A percentile compares a stretch with the other conserved stretches of the same genome.
phyloP scores from a whole-genome alignment of 2,888 invertebrate genomes.

The Gnatocerus cornutus region DNA sequence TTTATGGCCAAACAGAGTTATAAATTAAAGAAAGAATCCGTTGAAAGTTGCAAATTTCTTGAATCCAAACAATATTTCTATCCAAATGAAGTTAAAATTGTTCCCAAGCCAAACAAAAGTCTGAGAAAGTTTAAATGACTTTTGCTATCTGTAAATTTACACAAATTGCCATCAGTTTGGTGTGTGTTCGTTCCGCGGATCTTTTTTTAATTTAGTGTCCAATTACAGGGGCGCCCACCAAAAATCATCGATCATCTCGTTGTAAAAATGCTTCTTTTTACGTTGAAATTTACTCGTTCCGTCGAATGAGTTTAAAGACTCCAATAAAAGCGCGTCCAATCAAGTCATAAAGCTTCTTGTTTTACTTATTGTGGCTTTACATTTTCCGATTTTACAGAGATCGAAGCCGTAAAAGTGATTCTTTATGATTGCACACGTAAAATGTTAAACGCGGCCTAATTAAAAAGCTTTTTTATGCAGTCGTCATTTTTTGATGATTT shows the following conservation, averaged over 20 bases:
- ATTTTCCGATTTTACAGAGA: too few relatives aligned
- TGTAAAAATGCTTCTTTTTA: too few relatives aligned
- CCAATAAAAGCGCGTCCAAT: too few relatives aligned
- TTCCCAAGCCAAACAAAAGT: constrained; percentile 46
- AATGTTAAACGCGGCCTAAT: not conserved
- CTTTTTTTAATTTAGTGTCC: constrained; percentile 32
- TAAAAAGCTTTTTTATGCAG: constrained; percentile 11
- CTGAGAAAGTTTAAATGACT: constrained; percentile 42
- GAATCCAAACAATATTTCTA: constrained; percentile 40
- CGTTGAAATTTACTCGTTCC: too few relatives aligned
- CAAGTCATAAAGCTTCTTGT: too few relatives aligned
- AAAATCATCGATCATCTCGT: too few relatives aligned
- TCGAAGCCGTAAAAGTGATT: too few relatives aligned
- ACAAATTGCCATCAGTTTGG: constrained; percentile 44
- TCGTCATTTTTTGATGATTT: too few relatives aligned
- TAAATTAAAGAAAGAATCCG: constrained; percentile 34
- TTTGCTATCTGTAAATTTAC: constrained; percentile 46
- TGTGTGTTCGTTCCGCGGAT: constrained; percentile 21
- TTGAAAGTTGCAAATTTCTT: constrained; percentile 40
- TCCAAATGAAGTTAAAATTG: constrained; percentile 46
- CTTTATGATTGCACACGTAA: too few relatives aligned
- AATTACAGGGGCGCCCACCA: constrained; percentile 26
- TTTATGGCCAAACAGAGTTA: constrained; percentile 27
- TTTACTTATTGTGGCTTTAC: too few relatives aligned
- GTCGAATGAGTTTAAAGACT: too few relatives aligned